phyloP scores from a whole-genome alignment of 2,113 vertebrate species.

The Oreochromis niloticus region DNA sequence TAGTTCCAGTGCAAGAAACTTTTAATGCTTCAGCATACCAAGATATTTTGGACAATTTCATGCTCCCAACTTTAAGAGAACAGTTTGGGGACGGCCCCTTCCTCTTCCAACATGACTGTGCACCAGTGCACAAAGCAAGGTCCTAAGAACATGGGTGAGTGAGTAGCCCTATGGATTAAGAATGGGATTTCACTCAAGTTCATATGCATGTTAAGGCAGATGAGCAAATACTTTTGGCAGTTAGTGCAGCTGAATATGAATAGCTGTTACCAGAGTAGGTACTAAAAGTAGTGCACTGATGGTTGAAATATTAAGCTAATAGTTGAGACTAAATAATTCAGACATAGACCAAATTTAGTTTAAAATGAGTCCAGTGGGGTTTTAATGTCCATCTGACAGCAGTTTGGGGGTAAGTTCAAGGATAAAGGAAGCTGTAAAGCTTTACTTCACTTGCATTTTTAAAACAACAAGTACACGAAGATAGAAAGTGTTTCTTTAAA shows the following conservation, averaged over 20 bases:
- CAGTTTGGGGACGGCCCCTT: neutral
- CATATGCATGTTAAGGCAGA: neutral
- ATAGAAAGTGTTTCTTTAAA: neutral
- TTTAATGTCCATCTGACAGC: neutral
- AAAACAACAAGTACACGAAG: neutral
- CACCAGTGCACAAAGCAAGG: neutral
- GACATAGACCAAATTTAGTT: neutral
- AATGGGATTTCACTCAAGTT: neutral
- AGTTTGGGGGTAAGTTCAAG: neutral
- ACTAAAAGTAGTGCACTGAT: neutral
- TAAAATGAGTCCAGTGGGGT: neutral
- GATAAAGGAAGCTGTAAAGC: neutral
- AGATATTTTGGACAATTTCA: rapidly evolving
- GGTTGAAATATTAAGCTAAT: neutral
- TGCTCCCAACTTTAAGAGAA: neutral
- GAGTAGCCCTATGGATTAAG: neutral
- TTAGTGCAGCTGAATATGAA: neutral
- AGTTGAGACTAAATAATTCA: neutral
- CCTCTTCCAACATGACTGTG: neutral
- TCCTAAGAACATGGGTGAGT: neutral
- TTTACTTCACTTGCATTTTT: neutral
- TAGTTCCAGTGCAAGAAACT: neutral
- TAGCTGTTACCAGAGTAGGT: neutral
- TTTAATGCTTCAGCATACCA: neutral
- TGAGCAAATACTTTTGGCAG: neutral